Conservation (phyloP, 2,113 vertebrate genomes). For the Pseudorasbora parva region DNA sequence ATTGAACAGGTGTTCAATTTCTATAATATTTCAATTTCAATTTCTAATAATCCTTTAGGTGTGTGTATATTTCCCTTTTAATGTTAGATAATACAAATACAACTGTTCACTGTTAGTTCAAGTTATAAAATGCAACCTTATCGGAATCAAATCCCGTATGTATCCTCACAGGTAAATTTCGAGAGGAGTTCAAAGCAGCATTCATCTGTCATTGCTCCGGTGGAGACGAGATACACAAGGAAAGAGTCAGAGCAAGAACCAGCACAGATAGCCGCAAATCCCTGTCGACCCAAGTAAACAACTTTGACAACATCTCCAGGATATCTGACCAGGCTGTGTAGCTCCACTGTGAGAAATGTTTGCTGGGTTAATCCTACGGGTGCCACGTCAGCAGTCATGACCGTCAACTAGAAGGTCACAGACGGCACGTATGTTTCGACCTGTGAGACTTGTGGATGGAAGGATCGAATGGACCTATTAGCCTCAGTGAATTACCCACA, state of each 20-base stretch:
- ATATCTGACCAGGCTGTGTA: constrained; percentile 88
- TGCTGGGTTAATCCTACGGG: not conserved
- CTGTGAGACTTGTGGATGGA: not conserved
- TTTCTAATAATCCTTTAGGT: no score
- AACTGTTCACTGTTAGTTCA: no score
- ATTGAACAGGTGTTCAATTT: no score
- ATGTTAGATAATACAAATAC: no score
- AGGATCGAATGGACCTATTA: constrained; percentile 3
- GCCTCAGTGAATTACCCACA: constrained; percentile 17
- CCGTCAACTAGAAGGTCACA: not conserved
- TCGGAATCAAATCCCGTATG: not conserved
- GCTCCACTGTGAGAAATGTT: constrained; percentile 41
- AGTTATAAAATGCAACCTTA: no score
- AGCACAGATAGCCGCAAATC: constrained; percentile 93
- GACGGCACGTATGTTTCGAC: not conserved
- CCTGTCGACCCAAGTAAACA: constrained; percentile 89
- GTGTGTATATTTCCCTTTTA: no score
- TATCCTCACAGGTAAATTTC: constrained; percentile 87
- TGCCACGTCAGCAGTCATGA: not conserved
- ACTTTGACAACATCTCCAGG: constrained; percentile 86
- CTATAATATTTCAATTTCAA: no score
- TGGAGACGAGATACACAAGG: constrained; percentile 66
- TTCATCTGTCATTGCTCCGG: constrained; percentile 87
- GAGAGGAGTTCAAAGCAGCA: constrained; percentile 95
- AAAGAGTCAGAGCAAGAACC: constrained; percentile 74